Conservation (phyloP, 1,140 invertebrate genomes). For the Drosophila cardini region DNA sequence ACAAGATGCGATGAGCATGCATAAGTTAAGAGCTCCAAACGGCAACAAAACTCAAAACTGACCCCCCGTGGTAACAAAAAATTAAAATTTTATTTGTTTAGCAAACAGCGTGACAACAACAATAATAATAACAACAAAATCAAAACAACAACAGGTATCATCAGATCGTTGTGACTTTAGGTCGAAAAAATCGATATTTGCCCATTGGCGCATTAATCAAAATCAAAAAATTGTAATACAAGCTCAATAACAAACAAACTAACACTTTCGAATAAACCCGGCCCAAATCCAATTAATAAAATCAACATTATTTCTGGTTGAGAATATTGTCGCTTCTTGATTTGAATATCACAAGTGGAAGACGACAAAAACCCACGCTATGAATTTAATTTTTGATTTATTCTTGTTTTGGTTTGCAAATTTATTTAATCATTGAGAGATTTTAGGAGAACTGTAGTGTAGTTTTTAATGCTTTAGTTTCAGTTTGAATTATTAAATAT, state of each 20-base stretch:
- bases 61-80: conserved; percentile 72
- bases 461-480: background rate
- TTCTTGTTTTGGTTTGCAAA: conserved; percentile 53
- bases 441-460: too few relatives aligned
- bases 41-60: conserved; percentile 34
- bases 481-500: background rate
- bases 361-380: conserved; percentile 62
- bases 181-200: conserved; percentile 38
- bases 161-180: background rate
- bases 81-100: conserved; percentile 83
- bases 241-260: conserved; percentile 78
- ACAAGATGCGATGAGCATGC: conserved; percentile 49
- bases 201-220: conserved; percentile 67
- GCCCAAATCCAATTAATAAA: conserved; percentile 77
- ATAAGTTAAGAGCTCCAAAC: conserved; percentile 55
- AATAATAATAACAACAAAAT: conserved; percentile 37
- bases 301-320: conserved; percentile 66
- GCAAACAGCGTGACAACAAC: conserved; percentile 60
- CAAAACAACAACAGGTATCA: conserved; percentile 63
- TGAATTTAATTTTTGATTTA: conserved; percentile 31
- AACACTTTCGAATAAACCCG: conserved; percentile 67
- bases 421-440: conserved; percentile 81
- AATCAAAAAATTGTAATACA: conserved; percentile 76
- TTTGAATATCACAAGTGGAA: conserved; percentile 75
- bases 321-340: conserved; percentile 10